These are phyloP conservation scores for Nixonia krombeini DNA, from an alignment of 1,140 invertebrate species.

Conservation along the genomic window DNA sequence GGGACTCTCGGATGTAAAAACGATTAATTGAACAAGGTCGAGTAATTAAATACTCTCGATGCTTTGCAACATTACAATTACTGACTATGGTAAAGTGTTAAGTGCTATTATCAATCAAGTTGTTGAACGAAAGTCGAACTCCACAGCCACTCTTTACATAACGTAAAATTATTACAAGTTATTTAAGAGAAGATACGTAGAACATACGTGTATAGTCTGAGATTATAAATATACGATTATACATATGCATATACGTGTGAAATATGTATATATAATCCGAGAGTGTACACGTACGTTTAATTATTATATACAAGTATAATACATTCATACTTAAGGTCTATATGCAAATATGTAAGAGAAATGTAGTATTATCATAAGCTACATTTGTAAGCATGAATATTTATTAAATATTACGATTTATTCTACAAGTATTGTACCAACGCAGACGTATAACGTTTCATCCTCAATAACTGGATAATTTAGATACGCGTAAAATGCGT, in stretches of 20 bases:
- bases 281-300: slow-evolving; percentile 1
- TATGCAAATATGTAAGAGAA: slow-evolving; percentile 17
- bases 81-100: slow-evolving; percentile 24
- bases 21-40: slow-evolving; percentile 31
- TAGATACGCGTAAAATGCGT: slow-evolving; percentile 33
- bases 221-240: neutral
- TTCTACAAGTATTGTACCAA: slow-evolving; percentile 8
- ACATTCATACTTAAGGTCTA: slow-evolving; percentile 25
- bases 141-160: slow-evolving; percentile 15
- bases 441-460: neutral
- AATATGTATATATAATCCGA: neutral
- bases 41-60: slow-evolving; percentile 23
- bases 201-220: neutral
- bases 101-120: slow-evolving; percentile 27
- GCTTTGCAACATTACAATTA: slow-evolving; percentile 21
- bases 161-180: slow-evolving; percentile 7
- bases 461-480: slow-evolving; percentile 9
- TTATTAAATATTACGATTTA: slow-evolving; percentile 3
- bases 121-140: slow-evolving; percentile 25
- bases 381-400: slow-evolving; percentile 22
- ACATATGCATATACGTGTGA: neutral
- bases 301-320: slow-evolving; percentile 18
- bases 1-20: too few relatives aligned
- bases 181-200: too few relatives aligned
- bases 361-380: slow-evolving; percentile 15